phyloP scores from a whole-genome alignment of 2,797 vertebrate genomes.

The Myotis daubentonii region DNA sequence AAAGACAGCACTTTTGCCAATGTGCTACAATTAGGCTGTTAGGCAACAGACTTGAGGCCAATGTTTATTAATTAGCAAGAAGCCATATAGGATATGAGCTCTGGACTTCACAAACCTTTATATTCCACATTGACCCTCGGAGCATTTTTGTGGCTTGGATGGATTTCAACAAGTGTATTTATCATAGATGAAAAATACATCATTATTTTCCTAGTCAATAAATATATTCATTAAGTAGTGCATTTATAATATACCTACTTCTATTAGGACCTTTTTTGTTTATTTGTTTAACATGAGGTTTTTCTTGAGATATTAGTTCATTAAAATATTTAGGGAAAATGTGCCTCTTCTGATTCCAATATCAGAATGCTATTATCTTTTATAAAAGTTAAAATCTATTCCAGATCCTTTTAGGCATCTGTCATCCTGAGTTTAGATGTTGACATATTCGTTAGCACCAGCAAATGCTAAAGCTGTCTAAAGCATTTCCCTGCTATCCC shows the following conservation, averaged over 20 bases:
- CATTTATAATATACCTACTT: not conserved
- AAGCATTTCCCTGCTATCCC: not conserved
- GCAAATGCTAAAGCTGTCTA: not conserved
- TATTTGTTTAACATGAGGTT: not conserved
- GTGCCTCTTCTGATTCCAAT: not conserved
- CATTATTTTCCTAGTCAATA: not conserved
- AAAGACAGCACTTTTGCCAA: constrained; percentile 21
- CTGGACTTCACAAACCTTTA: not conserved
- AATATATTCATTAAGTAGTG: not conserved
- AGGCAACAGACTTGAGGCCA: constrained; percentile 41
- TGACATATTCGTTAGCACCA: not conserved
- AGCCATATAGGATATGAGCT: not conserved
- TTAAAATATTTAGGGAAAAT: not conserved
- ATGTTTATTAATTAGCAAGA: constrained; percentile 54
- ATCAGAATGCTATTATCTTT: not conserved
- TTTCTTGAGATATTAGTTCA: not conserved
- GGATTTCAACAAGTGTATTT: constrained; percentile 33
- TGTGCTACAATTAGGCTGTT: constrained; percentile 32
- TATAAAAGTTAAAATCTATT: not conserved
- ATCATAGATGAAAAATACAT: not conserved
- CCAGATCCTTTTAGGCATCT: not conserved
- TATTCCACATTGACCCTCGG: not conserved
- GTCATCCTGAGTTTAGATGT: not conserved
- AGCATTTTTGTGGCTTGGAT: constrained; percentile 4
- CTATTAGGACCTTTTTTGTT: not conserved